Conservation (phyloP, 2,888 invertebrate genomes). For the Marronus borbonicus region DNA sequence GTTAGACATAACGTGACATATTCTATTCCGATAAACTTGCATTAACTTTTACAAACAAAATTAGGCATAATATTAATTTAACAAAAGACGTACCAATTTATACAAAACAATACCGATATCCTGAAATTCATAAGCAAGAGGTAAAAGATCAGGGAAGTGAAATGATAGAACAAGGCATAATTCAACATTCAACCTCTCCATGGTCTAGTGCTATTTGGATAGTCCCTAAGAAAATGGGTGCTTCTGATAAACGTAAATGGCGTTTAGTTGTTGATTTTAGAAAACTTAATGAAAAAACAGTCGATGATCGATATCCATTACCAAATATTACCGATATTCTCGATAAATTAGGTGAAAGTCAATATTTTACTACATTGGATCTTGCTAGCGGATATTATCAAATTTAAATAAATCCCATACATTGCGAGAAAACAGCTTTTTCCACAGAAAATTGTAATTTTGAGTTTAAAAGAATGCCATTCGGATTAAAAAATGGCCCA, state of each 20-base stretch:
- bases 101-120: constrained; percentile 19
- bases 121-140: constrained; percentile 64
- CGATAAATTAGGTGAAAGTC: constrained; percentile 59
- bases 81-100: background rate
- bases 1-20: no score
- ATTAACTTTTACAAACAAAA: no score
- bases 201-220: background rate
- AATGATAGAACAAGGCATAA: constrained; percentile 8
- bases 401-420: constrained; percentile 55
- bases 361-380: constrained; percentile 59
- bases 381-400: constrained; percentile 61
- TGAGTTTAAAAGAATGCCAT: constrained; percentile 59
- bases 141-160: constrained; percentile 54
- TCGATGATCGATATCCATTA: constrained; percentile 33
- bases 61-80: background rate
- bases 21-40: no score
- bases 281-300: no score
- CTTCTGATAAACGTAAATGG: no score
- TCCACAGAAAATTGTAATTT: constrained; percentile 57
- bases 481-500: constrained; percentile 60
- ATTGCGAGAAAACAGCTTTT: constrained; percentile 59
- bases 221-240: constrained; percentile 40
- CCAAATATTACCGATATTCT: constrained; percentile 61
- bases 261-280: no score
- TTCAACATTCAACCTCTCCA: constrained; percentile 16